phyloP scores from a whole-genome alignment of 2,888 invertebrate species.

The Drosophila mimica region DNA sequence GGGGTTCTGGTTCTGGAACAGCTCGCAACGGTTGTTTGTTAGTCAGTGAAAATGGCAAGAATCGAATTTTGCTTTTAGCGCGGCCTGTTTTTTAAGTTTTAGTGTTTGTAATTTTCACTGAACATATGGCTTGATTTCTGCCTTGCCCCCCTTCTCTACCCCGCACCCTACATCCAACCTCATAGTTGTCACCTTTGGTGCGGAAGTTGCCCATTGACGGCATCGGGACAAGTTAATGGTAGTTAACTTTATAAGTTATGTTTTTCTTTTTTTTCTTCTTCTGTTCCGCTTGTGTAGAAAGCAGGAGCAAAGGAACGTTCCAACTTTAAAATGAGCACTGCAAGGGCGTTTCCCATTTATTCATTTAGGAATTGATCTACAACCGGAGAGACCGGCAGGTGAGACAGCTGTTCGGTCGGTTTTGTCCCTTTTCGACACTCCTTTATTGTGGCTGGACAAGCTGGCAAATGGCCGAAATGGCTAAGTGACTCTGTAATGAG shows the following conservation, averaged over 20 bases:
- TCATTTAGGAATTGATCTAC: constrained; percentile 55
- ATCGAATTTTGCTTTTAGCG: constrained; percentile 80
- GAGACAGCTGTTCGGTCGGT: constrained; percentile 60
- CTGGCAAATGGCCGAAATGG: constrained; percentile 32
- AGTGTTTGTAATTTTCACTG: constrained; percentile 73
- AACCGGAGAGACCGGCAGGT: constrained; percentile 10
- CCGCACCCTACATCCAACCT: constrained; percentile 6
- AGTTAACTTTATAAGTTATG: constrained; percentile 75
- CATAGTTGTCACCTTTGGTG: constrained; percentile 71
- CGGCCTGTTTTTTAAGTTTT: constrained; percentile 77
- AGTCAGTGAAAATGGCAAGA: constrained; percentile 76
- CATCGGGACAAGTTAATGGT: constrained; percentile 74
- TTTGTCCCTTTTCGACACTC: constrained; percentile 61
- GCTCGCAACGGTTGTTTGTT: constrained; percentile 77
- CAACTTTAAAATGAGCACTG: constrained; percentile 32
- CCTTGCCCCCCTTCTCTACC: not conserved
- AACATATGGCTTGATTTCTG: constrained; percentile 73
- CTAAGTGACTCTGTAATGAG: constrained; percentile 32
- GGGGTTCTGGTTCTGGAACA: constrained; percentile 24
- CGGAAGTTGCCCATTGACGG: constrained; percentile 68
- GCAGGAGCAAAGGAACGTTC: constrained; percentile 4
- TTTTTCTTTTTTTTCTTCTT: constrained; percentile 20
- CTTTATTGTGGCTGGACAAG: constrained; percentile 54
- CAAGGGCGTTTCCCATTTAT: constrained; percentile 49
- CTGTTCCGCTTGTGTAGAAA: constrained; percentile 2